Evolutionary conservation across 1,140 invertebrate genomes (phyloP), one percentile per base, ranked within the genome.

Genomic region (Drosophila subpulchrella): DNA sequence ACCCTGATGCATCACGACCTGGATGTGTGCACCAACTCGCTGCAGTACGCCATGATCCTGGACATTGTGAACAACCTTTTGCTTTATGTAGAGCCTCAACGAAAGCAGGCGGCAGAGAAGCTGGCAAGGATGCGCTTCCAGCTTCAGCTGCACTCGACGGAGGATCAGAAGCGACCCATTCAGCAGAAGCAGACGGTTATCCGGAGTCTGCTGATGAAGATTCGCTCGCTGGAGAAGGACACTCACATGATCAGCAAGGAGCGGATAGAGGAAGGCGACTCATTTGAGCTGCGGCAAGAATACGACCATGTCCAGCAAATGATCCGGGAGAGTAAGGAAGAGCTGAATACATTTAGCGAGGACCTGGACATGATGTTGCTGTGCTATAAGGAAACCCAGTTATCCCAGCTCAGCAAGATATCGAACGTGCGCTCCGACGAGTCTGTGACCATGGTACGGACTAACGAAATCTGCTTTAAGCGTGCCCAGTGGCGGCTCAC

Each of bases 391-490:
- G 97, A 98, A 89, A 96, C 95, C 8, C 96, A 97, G 81, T 93
- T 97, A 6, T 93, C 94, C 4, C 94, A 94, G 42, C 94, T 94
- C 38, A 94, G 94, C 73, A 94, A 95, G 72, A 89, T 95, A 51
- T 93, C 67, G 0, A 92, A 91, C 55, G 92, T 91, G 15, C 17
- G 91, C 0, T 78, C 94, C 44, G 95, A 96, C 78, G 95, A 96
- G 75, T 95, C 95, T 11, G 94, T 96, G 0, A 95, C 95, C 3
- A 95, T 97, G 36, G 96, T 98, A 8, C 93, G 98, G 46, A 95
- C 97, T 24, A 98, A 98, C 91, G 98, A 99, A 94, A 99, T 99
- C 76, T 99, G 98, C 92, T 99, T 99, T 92, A 99, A 99, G 93
- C 97, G 98, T 92, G 98, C 98, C n/a, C 96, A 98, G 75, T 99